Conservation (phyloP, 2,888 invertebrate genomes). For the Nomada hirtipes region DNA sequence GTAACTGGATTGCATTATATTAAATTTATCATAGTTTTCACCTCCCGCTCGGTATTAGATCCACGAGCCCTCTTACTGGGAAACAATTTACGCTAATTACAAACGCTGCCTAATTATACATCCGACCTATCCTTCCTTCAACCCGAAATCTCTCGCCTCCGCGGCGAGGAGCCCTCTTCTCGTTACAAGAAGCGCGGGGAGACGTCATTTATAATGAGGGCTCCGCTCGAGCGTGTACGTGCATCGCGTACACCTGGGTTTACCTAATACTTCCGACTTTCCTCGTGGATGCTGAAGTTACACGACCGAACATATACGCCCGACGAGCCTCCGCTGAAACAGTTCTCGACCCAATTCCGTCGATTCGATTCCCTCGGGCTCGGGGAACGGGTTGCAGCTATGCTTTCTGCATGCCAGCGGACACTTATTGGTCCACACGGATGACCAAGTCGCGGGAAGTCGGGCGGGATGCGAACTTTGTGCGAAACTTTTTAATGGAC, state of each 20-base stretch:
- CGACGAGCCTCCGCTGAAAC: constrained; percentile 15
- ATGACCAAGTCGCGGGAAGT: constrained; percentile 34
- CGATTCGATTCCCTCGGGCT: constrained; percentile 65
- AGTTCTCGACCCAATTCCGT: constrained; percentile 65
- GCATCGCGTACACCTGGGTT: constrained; percentile 43
- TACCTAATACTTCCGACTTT: constrained; percentile 45
- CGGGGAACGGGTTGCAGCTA: constrained; percentile 49
- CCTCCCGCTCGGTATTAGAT: constrained; percentile 68
- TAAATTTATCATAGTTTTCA: constrained; percentile 75
- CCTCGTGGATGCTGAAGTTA: constrained; percentile 34
- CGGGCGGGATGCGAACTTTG: constrained; percentile 47
- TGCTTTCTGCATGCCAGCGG: not conserved
- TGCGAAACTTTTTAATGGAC: constrained; percentile 53
- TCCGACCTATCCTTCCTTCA: constrained; percentile 73
- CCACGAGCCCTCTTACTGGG: constrained; percentile 73
- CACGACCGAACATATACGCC: constrained; percentile 4
- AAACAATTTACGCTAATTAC: constrained; percentile 84
- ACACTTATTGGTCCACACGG: constrained; percentile 22
- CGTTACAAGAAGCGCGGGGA: constrained; percentile 68
- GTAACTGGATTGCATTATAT: constrained; percentile 71
- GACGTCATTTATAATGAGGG: constrained; percentile 82
- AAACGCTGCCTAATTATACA: constrained; percentile 82
- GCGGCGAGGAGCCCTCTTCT: constrained; percentile 49
- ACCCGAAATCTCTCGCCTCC: constrained; percentile 66
- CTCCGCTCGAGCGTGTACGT: constrained; percentile 53